A percentile compares a stretch with the other conserved stretches of the same genome.
Evolutionary conservation across 2,888 invertebrate genomes (phyloP).

Genomic region (Ectobius pallidus): DNA sequence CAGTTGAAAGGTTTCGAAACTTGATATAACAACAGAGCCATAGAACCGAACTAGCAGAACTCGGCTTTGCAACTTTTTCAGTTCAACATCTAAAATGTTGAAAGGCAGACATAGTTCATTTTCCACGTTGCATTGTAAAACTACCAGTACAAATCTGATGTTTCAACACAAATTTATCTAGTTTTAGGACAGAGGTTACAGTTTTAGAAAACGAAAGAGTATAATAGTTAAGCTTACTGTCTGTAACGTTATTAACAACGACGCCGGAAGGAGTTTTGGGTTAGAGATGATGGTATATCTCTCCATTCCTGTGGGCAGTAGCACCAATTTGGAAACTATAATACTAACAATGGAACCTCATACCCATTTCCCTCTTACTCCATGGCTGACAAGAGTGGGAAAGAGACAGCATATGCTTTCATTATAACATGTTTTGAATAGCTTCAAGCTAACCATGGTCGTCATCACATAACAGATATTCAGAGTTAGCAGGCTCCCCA

Average conservation of each 20-base stretch:
- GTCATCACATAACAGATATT: neutral
- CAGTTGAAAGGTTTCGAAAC: too few relatives aligned
- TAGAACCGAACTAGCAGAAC: too few relatives aligned
- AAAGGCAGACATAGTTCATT: too few relatives aligned
- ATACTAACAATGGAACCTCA: conserved; percentile 14
- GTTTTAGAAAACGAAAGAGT: too few relatives aligned
- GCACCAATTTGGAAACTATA: conserved; percentile 25
- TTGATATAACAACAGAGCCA: too few relatives aligned
- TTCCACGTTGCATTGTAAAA: too few relatives aligned
- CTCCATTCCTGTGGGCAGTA: conserved; percentile 21
- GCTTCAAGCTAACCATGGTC: neutral
- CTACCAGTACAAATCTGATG: too few relatives aligned
- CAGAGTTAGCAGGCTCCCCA: neutral
- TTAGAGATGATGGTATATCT: neutral
- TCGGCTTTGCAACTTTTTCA: too few relatives aligned
- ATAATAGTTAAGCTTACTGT: neutral
- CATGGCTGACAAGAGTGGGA: neutral
- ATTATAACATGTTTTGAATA: conserved; percentile 32
- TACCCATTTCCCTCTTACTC: neutral
- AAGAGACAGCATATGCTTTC: conserved; percentile 15
- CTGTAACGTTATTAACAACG: neutral
- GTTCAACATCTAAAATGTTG: too few relatives aligned
- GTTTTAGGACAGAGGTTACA: too few relatives aligned
- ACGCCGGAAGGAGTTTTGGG: conserved; percentile 15
- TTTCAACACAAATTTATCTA: too few relatives aligned